These are phyloP conservation scores for Atrichornis clamosus DNA, from an alignment of 2,113 vertebrate species.

Conservation along the genomic window DNA sequence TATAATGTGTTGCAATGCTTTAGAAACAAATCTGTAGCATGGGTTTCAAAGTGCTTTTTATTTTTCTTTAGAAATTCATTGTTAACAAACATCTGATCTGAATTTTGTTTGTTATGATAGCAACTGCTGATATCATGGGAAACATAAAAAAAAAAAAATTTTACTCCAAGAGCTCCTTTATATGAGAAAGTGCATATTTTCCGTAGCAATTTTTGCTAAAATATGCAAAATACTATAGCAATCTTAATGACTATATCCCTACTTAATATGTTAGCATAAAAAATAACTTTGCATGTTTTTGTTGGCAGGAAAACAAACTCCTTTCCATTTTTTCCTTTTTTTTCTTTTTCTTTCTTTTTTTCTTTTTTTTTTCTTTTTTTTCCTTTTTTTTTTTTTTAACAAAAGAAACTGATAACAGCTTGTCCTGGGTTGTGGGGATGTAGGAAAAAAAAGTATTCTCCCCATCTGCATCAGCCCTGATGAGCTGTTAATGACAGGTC, in stretches of 20 bases:
- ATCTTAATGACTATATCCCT: neutral
- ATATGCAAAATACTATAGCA: neutral
- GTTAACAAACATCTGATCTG: conserved; percentile 2
- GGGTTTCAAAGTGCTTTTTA: neutral
- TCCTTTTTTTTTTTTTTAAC: neutral
- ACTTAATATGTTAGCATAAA: neutral
- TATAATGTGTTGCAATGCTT: neutral
- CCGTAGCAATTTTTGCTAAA: neutral
- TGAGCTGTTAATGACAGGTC: too few species aligned
- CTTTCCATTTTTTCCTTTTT: neutral
- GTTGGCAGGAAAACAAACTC: neutral
- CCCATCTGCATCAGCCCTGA: too few species aligned
- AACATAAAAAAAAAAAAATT: neutral
- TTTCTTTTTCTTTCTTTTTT: neutral
- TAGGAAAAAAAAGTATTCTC: too few species aligned
- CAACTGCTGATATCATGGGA: neutral
- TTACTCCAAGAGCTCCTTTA: neutral
- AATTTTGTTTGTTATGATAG: neutral
- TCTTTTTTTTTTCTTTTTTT: neutral
- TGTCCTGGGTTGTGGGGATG: too few species aligned
- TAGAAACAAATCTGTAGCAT: neutral
- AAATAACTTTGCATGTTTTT: neutral
- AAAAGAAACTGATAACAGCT: neutral
- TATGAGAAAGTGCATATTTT: neutral
- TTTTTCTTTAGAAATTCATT: neutral